A percentile compares a stretch with the other conserved stretches of the same genome.
These are phyloP conservation scores for Diacarnus erythraeanus DNA, from an alignment of 37 sponge, comb jelly and placozoan genomes.

Conservation along the genomic window DNA sequence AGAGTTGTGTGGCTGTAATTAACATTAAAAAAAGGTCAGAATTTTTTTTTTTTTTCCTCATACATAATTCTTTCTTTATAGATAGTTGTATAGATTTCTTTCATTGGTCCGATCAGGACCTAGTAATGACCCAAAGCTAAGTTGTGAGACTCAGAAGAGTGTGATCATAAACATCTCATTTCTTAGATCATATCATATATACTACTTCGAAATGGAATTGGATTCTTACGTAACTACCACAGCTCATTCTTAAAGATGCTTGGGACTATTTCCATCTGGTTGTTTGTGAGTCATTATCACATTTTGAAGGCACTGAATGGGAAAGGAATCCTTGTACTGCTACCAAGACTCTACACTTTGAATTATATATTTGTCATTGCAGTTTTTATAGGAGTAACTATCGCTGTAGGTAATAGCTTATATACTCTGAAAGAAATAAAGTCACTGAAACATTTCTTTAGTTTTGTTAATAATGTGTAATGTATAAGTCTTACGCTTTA, in stretches of 20 bases:
- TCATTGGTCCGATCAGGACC: no score
- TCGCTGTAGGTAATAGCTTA: background rate
- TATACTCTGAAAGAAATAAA: background rate
- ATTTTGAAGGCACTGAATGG: constrained; percentile 17
- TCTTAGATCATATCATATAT: constrained; percentile 7
- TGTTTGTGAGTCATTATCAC: constrained; percentile 38
- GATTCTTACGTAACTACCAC: background rate
- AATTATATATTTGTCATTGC: background rate
- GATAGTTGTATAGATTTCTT: no score
- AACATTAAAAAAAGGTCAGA: no score
- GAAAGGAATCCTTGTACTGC: constrained; percentile 9
- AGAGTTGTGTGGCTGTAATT: no score
- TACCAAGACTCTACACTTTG: background rate
- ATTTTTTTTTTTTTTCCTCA: no score
- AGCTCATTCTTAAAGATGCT: constrained; percentile 4
- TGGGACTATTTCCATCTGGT: constrained; percentile 21
- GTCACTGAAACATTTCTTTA: background rate
- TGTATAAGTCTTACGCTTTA: no score
- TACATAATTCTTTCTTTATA: no score
- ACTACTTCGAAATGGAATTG: constrained; percentile 4
- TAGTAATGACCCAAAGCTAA: no score
- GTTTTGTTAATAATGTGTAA: background rate
- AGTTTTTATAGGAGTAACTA: background rate
- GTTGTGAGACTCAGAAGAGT: no score
- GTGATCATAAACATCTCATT: no score